Base-by-base conservation (phyloP, 2,113 vertebrate genomes). In the Pungitius pungitius region DNA sequence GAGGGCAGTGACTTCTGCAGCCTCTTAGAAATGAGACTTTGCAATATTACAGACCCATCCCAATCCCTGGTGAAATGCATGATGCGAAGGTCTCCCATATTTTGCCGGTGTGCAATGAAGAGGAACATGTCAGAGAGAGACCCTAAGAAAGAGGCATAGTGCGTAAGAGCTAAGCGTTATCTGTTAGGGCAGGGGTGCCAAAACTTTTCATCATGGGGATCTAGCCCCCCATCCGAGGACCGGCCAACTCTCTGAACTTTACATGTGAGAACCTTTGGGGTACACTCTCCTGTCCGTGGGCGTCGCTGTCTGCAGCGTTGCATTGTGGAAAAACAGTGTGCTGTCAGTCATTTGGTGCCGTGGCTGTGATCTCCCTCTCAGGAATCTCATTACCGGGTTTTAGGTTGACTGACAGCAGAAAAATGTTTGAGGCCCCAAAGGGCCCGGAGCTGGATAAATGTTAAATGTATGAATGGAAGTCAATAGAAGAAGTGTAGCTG, bases 401-500 rank as follows among this genome's bases (percentile, higher is more conserved):
- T 77, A 69, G 77, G 66, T 67, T 89, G 88, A 87, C 76, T 89
- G 88, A 89, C 85, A 87, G 83, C 85, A 80, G 88, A 78, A 89
- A 82, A 86, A 86, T 81, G 83, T 84, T 66, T 27, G 54, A 72
- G 73, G 81, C 59, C 85, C 76, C 88, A 49, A 42, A 76, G 62
- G 81, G 40, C 73, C 67, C 62, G 6, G 17, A 51, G 65, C 42
- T 33, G 2, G 83, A 70, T 74, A 84, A 80, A 85, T 89, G 87
- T 89, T 87, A 87, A 89, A 89, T 89, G 78, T 80, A 85, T 87
- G 85, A 86, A 89, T 64, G 80, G 51, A 72, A 83, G 81, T 82
- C 84, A 60, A 82, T 84, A 75, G 81, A 84, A 71, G 79, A 77
- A 80, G 78, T 66, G 84, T 40, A 78, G 74, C 71, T 67, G 82